Percentiles rank a stretch among this genome's conserved stretches.
Evolutionary conservation across 2,113 vertebrate species (phyloP).

Genomic region (Hystrix brachyura): DNA sequence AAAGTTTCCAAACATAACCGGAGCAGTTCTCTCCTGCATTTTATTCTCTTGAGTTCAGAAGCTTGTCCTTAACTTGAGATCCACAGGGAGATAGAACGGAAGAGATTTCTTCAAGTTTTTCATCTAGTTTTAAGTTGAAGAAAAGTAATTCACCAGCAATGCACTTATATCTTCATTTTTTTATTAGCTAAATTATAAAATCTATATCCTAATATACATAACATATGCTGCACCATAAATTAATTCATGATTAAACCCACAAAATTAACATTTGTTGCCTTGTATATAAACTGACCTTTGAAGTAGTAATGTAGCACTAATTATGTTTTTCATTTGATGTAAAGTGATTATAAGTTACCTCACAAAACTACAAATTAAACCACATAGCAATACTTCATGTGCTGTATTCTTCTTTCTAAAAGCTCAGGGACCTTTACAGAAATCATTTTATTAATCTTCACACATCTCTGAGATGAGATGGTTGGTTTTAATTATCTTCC

Average conservation of each 20-base stretch:
- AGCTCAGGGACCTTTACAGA: constrained; percentile 75
- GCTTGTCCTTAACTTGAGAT: not conserved
- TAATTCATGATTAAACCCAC: constrained; percentile 77
- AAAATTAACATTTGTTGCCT: constrained; percentile 77
- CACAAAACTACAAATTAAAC: constrained; percentile 75
- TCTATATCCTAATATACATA: constrained; percentile 74
- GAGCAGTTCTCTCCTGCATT: not conserved
- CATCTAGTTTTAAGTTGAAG: constrained; percentile 44
- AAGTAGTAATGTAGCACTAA: constrained; percentile 77
- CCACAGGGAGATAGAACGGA: not conserved
- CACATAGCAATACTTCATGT: constrained; percentile 27
- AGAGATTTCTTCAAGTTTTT: not conserved
- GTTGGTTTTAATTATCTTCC: constrained; percentile 76
- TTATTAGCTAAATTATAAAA: constrained; percentile 76
- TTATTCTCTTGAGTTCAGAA: not conserved
- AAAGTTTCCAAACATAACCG: not conserved
- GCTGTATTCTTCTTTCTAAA: constrained; percentile 70
- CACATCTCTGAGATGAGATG: constrained; percentile 72
- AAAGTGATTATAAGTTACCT: constrained; percentile 73
- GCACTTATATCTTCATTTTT: constrained; percentile 63
- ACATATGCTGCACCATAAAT: constrained; percentile 76
- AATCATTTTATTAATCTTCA: constrained; percentile 81
- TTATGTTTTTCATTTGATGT: constrained; percentile 78
- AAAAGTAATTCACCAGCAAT: constrained; percentile 23
- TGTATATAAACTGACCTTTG: constrained; percentile 81